A percentile compares a stretch with the other conserved stretches of the same genome.
Evolutionary conservation across 2,797 vertebrate species (phyloP).

Genomic region (Ceyx erithaca): DNA sequence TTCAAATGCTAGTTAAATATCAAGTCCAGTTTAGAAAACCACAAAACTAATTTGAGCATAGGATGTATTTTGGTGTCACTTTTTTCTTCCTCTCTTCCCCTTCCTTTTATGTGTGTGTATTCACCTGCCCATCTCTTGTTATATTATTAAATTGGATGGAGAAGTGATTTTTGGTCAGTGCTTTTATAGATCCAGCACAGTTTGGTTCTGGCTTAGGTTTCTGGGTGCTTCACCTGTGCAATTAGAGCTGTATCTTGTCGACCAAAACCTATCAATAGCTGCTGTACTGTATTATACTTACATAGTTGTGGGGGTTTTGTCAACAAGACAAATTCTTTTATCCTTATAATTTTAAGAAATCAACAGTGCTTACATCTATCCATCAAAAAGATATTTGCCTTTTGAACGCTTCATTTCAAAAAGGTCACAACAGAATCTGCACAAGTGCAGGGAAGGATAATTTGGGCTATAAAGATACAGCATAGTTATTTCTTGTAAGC

Average conservation of each 20-base stretch:
- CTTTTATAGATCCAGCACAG: not conserved
- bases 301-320: not conserved
- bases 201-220: not conserved
- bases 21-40: constrained; percentile 4
- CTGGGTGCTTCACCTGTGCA: not conserved
- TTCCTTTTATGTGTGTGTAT: not conserved
- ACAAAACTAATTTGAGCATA: not conserved
- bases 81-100: not conserved
- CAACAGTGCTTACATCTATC: not conserved
- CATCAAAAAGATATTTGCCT: not conserved
- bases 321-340: not conserved
- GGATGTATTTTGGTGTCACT: not conserved
- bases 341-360: not conserved
- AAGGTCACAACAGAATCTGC: not conserved
- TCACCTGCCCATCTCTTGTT: not conserved
- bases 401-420: not conserved
- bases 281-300: not conserved
- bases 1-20: not conserved
- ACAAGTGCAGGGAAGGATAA: not conserved
- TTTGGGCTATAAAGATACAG: not conserved
- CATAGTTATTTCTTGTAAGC: not conserved
- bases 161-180: not conserved
- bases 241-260: not conserved
- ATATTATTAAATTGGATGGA: not conserved
- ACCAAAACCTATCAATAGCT: not conserved